These are phyloP conservation scores for Coccyzus lansbergi DNA, from an alignment of 2,797 vertebrate species.

Conservation along the genomic window DNA sequence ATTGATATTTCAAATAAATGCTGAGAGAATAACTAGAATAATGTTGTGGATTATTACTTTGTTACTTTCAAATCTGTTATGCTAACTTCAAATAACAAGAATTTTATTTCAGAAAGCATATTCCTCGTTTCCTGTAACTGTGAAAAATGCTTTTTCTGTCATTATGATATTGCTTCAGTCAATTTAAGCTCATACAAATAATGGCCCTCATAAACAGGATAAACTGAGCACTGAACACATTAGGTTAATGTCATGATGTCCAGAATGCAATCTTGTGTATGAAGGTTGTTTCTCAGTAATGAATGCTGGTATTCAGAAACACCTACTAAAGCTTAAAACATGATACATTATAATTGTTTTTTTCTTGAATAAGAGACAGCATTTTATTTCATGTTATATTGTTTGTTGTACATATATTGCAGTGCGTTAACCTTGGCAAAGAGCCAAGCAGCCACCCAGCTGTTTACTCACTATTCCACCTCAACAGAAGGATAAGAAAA, in stretches of 20 bases:
- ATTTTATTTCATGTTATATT: not conserved
- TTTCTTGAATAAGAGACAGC: not conserved
- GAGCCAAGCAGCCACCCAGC: not conserved
- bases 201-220: not conserved
- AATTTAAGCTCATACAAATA: not conserved
- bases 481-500: not conserved
- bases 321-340: not conserved
- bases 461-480: not conserved
- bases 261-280: not conserved
- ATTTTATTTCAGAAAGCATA: not conserved
- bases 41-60: conserved; percentile 29
- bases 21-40: conserved; percentile 66
- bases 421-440: not conserved
- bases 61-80: not conserved
- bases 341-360: not conserved
- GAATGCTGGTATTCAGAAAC: not conserved
- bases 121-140: not conserved
- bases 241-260: not conserved
- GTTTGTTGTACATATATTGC: not conserved
- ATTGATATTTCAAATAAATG: conserved; percentile 83
- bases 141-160: not conserved
- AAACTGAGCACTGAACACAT: not conserved
- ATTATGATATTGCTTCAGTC: not conserved
- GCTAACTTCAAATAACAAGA: not conserved
- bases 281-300: not conserved